Conservation (phyloP, 2,888 invertebrate species). For the Papilio protenor region DNA sequence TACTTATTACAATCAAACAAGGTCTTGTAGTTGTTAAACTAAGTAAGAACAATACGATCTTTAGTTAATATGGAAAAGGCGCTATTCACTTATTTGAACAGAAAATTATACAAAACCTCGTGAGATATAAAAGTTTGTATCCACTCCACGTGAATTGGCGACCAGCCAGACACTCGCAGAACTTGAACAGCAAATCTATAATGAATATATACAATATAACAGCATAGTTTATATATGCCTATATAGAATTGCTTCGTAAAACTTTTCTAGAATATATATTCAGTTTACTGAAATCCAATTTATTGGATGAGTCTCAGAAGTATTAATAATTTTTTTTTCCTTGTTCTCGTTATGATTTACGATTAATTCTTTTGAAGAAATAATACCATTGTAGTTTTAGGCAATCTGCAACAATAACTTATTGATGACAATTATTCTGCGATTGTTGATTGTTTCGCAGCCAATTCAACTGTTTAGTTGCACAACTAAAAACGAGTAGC, state of each 20-base stretch:
- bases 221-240: not conserved
- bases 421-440: not conserved
- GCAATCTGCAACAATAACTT: not conserved
- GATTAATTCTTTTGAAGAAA: not conserved
- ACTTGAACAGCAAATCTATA: conserved; percentile 4
- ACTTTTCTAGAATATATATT: not conserved
- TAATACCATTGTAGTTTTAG: not conserved
- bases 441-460: too few relatives aligned
- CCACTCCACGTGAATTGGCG: conserved; percentile 1
- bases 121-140: not conserved
- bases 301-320: not conserved
- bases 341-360: not conserved
- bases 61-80: too few relatives aligned
- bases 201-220: not conserved
- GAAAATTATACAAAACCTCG: not conserved
- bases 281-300: too few relatives aligned
- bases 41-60: too few relatives aligned
- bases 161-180: not conserved
- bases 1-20: too few relatives aligned
- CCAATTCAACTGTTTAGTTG: too few relatives aligned
- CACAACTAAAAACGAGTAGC: too few relatives aligned
- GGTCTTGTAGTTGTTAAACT: too few relatives aligned
- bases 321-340: not conserved
- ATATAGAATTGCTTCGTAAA: not conserved
- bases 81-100: not conserved